Evolutionary conservation across 2,113 vertebrate species (phyloP).

Genomic region (Sapajus apella): DNA sequence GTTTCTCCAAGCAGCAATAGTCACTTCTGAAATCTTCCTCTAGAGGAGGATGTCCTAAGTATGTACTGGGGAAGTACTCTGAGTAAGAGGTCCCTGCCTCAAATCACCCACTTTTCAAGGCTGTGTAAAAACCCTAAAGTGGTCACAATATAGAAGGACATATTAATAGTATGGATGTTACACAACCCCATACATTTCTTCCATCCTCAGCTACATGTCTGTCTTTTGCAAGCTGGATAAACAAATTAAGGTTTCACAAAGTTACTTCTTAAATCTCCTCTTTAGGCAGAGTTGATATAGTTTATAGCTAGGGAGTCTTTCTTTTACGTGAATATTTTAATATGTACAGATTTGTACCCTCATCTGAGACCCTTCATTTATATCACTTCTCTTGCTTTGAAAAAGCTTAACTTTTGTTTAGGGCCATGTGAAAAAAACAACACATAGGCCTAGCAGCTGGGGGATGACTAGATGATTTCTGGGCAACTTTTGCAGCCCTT

Average conservation of each 20-base stretch:
- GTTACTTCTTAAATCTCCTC: neutral
- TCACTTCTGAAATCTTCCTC: conserved; percentile 8
- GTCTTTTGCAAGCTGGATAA: neutral
- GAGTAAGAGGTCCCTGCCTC: neutral
- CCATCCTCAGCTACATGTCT: neutral
- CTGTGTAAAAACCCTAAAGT: neutral
- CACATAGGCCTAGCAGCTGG: neutral
- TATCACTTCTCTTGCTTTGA: neutral
- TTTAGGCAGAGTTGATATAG: neutral
- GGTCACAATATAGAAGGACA: neutral
- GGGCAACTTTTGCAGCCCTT: neutral
- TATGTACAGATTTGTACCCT: neutral
- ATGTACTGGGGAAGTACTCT: neutral
- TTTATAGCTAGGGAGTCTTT: neutral
- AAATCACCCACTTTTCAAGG: neutral
- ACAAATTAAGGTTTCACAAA: conserved; percentile 3
- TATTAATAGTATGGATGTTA: neutral
- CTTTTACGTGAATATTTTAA: conserved; percentile 2
- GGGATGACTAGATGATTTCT: neutral
- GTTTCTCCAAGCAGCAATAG: neutral
- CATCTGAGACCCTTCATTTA: neutral
- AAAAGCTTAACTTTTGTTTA: conserved; percentile 15
- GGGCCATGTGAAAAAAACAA: conserved; percentile 10
- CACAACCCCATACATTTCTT: neutral
- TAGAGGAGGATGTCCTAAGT: neutral